A percentile compares a stretch with the other conserved stretches of the same genome.
Conservation (phyloP, 2,113 vertebrate species). For the Pluvianellus socialis region DNA sequence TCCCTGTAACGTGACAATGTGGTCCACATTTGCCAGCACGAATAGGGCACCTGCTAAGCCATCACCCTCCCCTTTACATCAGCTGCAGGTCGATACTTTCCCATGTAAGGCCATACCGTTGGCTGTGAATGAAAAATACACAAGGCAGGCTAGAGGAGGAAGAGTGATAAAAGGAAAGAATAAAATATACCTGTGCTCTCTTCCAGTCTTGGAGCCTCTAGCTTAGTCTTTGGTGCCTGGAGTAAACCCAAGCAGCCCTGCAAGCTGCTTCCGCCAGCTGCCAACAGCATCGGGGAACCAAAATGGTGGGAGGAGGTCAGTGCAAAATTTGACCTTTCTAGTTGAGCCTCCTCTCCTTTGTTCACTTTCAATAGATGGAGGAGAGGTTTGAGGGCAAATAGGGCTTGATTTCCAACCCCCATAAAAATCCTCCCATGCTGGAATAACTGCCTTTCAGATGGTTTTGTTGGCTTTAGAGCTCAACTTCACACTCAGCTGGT, state of each 20-base stretch:
- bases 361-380: background rate
- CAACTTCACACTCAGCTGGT: background rate
- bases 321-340: background rate
- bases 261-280: background rate
- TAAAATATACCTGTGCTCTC: background rate
- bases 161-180: background rate
- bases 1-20: background rate
- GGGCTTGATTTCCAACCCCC: background rate
- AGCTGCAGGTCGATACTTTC: background rate
- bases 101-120: background rate
- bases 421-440: background rate
- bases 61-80: background rate
- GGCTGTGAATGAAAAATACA: background rate
- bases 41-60: background rate
- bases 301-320: background rate
- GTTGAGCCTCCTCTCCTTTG: background rate
- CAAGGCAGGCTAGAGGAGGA: background rate
- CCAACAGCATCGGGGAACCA: background rate
- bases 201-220: background rate
- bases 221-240: background rate
- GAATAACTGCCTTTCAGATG: background rate
- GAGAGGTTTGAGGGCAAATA: background rate
- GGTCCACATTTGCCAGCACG: background rate
- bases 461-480: background rate
- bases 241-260: background rate